phyloP scores from a whole-genome alignment of 2,888 invertebrate genomes.

The Corbicula japonica region DNA sequence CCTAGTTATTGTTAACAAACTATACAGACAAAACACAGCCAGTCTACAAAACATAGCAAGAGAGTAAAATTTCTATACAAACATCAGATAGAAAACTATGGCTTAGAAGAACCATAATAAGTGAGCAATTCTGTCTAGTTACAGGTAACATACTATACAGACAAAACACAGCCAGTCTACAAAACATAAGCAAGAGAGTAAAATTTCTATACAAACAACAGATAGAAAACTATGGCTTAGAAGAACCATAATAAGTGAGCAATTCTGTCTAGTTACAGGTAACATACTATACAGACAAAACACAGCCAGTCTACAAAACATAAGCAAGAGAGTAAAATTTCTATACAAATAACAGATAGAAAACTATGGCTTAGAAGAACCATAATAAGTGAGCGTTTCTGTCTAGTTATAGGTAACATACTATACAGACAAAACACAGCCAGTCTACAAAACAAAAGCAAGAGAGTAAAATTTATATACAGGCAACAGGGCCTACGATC shows the following conservation, averaged over 20 bases:
- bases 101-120: neutral
- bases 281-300: constrained; percentile 8
- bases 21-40: too few relatives aligned
- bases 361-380: neutral
- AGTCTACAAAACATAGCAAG: too few relatives aligned
- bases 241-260: neutral
- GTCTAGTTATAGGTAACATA: neutral
- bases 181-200: too few relatives aligned
- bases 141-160: too few relatives aligned
- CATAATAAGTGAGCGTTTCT: neutral
- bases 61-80: too few relatives aligned
- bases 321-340: neutral
- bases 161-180: too few relatives aligned
- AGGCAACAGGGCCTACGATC: neutral
- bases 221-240: too few relatives aligned
- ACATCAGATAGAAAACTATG: too few relatives aligned
- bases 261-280: neutral
- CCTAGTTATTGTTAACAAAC: too few relatives aligned
- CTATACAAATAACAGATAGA: neutral
- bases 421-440: neutral
- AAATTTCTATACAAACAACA: too few relatives aligned
- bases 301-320: neutral
- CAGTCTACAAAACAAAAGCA: neutral
- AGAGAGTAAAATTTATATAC: neutral
- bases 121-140: neutral